Conservation (phyloP, 2,888 invertebrate species). For the Cryptosula pallasiana region DNA sequence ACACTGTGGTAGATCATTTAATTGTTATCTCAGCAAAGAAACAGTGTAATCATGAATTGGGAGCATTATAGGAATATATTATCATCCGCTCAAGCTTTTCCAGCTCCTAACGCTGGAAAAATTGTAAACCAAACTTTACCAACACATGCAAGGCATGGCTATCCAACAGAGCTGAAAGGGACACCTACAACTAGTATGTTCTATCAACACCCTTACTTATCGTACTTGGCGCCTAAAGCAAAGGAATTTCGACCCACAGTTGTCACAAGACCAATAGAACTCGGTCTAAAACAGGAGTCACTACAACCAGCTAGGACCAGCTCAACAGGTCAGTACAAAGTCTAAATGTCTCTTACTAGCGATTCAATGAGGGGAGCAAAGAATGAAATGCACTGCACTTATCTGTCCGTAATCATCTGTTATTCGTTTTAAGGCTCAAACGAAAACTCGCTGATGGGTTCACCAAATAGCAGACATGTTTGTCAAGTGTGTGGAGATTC, state of each 20-base stretch:
- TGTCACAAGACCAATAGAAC: background rate
- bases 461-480: background rate
- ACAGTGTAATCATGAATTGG: constrained; percentile 20
- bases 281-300: background rate
- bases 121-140: background rate
- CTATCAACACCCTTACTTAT: background rate
- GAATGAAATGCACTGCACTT: too few species aligned
- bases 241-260: background rate
- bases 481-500: constrained; percentile 19
- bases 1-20: too few species aligned
- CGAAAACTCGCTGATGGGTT: background rate
- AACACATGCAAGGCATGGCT: background rate
- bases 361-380: too few species aligned
- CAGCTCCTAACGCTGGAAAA: background rate
- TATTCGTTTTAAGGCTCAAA: too few species aligned
- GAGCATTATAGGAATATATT: constrained; percentile 3
- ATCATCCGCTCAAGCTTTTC: background rate
- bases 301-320: background rate
- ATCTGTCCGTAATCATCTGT: too few species aligned
- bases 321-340: too few species aligned
- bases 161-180: background rate
- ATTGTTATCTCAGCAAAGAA: too few species aligned
- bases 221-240: background rate
- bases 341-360: too few species aligned
- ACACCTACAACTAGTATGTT: background rate